Base-by-base conservation (phyloP, 1,140 invertebrate species). In the Hycleus phaleratus region DNA sequence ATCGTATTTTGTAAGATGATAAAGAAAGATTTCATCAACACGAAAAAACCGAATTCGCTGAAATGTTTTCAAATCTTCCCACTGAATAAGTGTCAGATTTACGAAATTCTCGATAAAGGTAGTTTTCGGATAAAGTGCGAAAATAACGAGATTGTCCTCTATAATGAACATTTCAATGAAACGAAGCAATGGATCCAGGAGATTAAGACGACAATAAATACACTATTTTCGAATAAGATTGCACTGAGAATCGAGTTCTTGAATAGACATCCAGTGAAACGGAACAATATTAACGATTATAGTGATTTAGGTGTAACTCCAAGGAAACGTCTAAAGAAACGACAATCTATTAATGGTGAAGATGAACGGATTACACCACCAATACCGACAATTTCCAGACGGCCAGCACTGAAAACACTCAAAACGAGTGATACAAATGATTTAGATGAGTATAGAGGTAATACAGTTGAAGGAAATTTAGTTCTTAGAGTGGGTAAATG, bases 1-100 rank as follows among this genome's bases (percentile, higher is more conserved):
- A 77, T 85, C 24, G 71, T 85, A 61, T 83, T 83, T 62, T 84
- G 79, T 59, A 83, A 82, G 73, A 42, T 42, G 2, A 77, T 79
- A 46, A 66, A 75, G 49, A 75, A 75, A 62, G 64, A 67, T 38
- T 49, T 61, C 24, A 32, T 32, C 32, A 32, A 32, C 7, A 32
- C 3, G 32, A 46, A 49, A 10, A 46, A 62, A 53, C 49, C 65
- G 26, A 77, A 75, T 60, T 79, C 79, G 0, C 59, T 85, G 3
- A 78, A 78, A 63, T 78, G 82, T 55, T 78, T 74, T 52, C 79
- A 78, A 59, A 77, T 83, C 48, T 74, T 85, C 50, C 82, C 83
- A 0, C 63, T 85, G 3, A 82, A 79, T 56, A 84, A 84, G 60
- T 84, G 82, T 66, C 79, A 75, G 63, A 69, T 85, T 0, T 73